Evolutionary conservation across 2,113 vertebrate genomes (phyloP).

Genomic region (Tympanuchus pallidicinctus): DNA sequence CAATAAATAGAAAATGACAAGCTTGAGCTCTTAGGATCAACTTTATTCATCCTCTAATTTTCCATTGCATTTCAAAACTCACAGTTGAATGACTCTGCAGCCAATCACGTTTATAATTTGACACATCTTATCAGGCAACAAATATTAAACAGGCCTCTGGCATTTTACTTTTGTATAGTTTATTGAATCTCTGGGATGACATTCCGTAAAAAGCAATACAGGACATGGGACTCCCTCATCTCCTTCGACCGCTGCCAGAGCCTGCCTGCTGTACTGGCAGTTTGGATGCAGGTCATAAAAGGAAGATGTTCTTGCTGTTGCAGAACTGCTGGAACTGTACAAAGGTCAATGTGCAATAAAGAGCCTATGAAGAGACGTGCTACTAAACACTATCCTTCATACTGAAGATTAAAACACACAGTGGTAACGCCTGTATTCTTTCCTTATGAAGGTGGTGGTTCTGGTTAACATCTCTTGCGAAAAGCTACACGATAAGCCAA

Average conservation of each 20-base stretch:
- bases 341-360: not conserved
- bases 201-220: not conserved
- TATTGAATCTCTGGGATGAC: not conserved
- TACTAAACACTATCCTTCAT: not conserved
- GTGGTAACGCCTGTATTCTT: not conserved
- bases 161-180: not conserved
- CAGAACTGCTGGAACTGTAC: not conserved
- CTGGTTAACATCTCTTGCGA: conserved; percentile 48
- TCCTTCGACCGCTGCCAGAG: not conserved
- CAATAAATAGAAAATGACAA: not conserved
- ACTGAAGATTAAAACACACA: not conserved
- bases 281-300: not conserved
- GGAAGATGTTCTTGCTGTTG: not conserved
- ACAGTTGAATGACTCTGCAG: not conserved
- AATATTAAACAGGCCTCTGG: conserved; percentile 27
- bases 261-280: not conserved
- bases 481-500: conserved; percentile 35
- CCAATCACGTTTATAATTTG: not conserved
- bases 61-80: conserved; percentile 19
- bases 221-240: conserved; percentile 8
- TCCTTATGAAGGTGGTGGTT: conserved; percentile 47
- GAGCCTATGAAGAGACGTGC: not conserved
- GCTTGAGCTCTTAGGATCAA: not conserved
- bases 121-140: conserved; percentile 7
- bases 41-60: not conserved